Evolutionary conservation across 2,797 vertebrate species (phyloP).

Genomic region (Vespertilio murinus): DNA sequence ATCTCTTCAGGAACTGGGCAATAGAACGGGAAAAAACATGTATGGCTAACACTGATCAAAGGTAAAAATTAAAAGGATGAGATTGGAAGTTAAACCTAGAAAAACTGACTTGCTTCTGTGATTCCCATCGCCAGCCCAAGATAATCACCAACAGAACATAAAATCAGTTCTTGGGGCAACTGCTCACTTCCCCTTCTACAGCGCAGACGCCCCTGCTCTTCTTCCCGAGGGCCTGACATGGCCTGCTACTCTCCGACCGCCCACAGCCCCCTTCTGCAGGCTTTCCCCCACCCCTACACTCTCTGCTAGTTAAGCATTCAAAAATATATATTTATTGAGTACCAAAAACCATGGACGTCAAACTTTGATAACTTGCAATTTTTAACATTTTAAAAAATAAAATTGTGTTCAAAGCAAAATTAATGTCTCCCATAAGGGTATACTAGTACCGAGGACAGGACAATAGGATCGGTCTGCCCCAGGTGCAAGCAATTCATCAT

Average conservation of each 20-base stretch:
- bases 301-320: background rate
- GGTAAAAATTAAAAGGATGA: constrained; percentile 49
- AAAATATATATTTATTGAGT: background rate
- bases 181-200: constrained; percentile 63
- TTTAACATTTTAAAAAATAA: background rate
- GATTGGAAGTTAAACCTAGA: constrained; percentile 49
- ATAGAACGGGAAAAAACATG: constrained; percentile 49
- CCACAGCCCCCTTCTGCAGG: no score
- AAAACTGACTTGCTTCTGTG: constrained; percentile 5
- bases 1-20: constrained; percentile 41
- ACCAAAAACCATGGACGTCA: background rate
- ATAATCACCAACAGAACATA: background rate
- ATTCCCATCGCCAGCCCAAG: background rate
- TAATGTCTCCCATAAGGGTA: background rate
- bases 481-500: background rate
- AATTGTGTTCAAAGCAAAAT: constrained; percentile 34
- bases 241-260: background rate
- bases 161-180: background rate
- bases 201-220: background rate
- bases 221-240: background rate
- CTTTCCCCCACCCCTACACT: background rate
- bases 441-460: background rate
- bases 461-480: background rate
- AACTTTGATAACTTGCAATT: background rate
- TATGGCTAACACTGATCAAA: constrained; percentile 48